Base-by-base conservation (phyloP, 2,888 invertebrate genomes). In the Drosophila kanekoi region DNA sequence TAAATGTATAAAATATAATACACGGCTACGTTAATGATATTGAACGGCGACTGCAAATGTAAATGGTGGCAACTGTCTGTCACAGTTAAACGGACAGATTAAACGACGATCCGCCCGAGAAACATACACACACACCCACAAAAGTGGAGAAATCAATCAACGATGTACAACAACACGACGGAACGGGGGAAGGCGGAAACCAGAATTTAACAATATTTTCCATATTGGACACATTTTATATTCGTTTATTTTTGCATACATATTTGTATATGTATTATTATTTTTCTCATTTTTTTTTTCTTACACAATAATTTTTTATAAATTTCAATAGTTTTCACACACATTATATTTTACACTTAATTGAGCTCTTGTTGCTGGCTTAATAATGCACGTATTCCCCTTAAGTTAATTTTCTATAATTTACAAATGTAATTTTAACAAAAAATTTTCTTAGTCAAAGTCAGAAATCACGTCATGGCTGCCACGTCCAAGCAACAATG, bases 401-500 rank as follows among this genome's bases (percentile, higher is more conserved):
- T 79, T 71, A 77, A 85, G 75, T 77, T 84, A 79, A 77, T 78
- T 85, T 74, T 78, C 67, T 83, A 82, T 77, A 83, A 79, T 82
- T 90, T 84, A 87, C 72, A 86, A 78, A 79, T 80, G 82, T 87
- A 87, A 87, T 81, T 78, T 84, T 63, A 87, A 81, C 77, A 84
- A 87, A 84, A 80, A 87, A 77, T 75, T 76, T 77, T 79, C 69
- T 75, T 79, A 88, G 81, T 87, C 79, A 90, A 91, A 87, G 86
- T 91, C 81, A 89, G 86, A 90, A 92, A 91, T 91, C 92, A 91
- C 91, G 91, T 92, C 92, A 91, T 91, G 91, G 91, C 91, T 91
- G 91, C 91, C 91, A 91, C 91, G 91, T 91, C 90, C 91, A 92
- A 91, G 92, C 91, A 91, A 91, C 91, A 91, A 92, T 92, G 91